Evolutionary conservation across 2,797 vertebrate genomes (phyloP).

Genomic region (Danionella dracula): DNA sequence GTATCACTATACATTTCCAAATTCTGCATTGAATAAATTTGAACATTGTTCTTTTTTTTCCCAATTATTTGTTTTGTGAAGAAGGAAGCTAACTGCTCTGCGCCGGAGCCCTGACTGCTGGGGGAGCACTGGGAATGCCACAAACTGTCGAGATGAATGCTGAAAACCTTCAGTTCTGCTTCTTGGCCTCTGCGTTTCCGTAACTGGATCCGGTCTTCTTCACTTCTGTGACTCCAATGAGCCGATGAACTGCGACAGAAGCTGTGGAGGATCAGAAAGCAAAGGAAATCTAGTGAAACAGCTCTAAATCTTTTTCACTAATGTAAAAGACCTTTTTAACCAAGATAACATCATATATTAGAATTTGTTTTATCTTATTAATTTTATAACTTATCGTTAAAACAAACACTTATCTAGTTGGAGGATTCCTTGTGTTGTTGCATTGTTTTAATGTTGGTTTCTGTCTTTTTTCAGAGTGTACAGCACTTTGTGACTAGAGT

Average conservation of each 20-base stretch:
- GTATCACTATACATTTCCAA: not conserved
- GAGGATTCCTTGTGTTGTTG: too few species aligned
- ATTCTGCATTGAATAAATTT: conserved; percentile 1
- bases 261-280: conserved; percentile 67
- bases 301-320: too few species aligned
- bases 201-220: conserved; percentile 97
- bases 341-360: too few species aligned
- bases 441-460: too few species aligned
- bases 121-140: conserved; percentile 23
- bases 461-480: too few species aligned
- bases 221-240: conserved; percentile 96
- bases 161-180: conserved; percentile 77
- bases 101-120: conserved; percentile 39
- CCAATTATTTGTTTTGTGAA: conserved; percentile 23
- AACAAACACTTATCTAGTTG: too few species aligned
- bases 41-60: not conserved
- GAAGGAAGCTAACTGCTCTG: conserved; percentile 36
- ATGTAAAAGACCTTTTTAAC: too few species aligned
- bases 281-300: too few species aligned
- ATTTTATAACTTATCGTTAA: too few species aligned
- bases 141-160: conserved; percentile 43
- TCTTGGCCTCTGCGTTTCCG: conserved; percentile 89
- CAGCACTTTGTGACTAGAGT: too few species aligned
- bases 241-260: conserved; percentile 91
- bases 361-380: too few species aligned